phyloP scores from a whole-genome alignment of 1,140 invertebrate species.

The Drosophila tsacasi region DNA sequence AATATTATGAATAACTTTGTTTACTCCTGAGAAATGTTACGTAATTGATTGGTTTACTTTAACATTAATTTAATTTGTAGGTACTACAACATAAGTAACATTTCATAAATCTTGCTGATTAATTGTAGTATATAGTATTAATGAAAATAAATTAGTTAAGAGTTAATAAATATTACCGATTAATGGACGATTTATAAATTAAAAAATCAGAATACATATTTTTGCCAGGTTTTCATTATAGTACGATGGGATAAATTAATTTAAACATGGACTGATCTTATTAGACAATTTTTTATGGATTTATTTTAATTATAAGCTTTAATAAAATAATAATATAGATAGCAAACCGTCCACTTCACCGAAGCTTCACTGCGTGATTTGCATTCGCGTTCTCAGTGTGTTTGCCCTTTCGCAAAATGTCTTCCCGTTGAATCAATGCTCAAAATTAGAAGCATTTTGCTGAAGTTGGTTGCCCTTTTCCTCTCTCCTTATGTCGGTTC shows the following conservation, averaged over 20 bases:
- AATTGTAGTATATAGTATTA: too few relatives aligned
- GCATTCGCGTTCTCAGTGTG: constrained; percentile 58
- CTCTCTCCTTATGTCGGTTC: constrained; percentile 9
- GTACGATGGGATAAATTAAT: background rate
- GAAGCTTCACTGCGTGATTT: constrained; percentile 20
- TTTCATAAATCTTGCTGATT: too few relatives aligned
- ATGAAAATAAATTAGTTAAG: too few relatives aligned
- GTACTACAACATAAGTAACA: too few relatives aligned
- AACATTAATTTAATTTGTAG: too few relatives aligned
- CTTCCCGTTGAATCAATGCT: constrained; percentile 72
- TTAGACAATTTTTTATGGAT: background rate
- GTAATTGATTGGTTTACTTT: too few relatives aligned
- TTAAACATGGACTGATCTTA: background rate
- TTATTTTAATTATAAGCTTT: background rate
- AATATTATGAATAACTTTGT: too few relatives aligned
- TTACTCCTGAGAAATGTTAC: too few relatives aligned
- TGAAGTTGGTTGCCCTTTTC: constrained; percentile 28
- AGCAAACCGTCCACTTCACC: background rate
- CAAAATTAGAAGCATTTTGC: constrained; percentile 59
- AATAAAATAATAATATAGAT: background rate
- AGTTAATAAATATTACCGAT: too few relatives aligned
- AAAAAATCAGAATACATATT: too few relatives aligned
- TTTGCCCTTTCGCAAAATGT: constrained; percentile 73
- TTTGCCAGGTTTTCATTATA: too few relatives aligned
- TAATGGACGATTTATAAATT: too few relatives aligned